phyloP scores from a whole-genome alignment of 2,888 invertebrate genomes.

The Drosophila sordidula region DNA sequence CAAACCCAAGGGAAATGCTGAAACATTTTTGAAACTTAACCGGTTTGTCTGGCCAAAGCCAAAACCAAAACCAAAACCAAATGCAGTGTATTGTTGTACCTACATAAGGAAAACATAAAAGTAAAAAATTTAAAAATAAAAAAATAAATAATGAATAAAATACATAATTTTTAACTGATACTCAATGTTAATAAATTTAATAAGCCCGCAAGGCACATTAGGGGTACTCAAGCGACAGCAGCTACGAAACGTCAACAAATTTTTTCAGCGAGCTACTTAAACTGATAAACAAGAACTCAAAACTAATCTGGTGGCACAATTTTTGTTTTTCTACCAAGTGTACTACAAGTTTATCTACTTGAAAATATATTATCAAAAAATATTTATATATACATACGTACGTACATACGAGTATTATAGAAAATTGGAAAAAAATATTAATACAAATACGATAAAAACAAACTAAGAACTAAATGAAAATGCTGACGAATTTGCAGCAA shows the following conservation, averaged over 20 bases:
- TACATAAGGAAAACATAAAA: conserved; percentile 41
- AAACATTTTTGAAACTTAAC: conserved; percentile 64
- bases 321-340: conserved; percentile 77
- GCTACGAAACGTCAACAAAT: conserved; percentile 71
- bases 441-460: conserved; percentile 14
- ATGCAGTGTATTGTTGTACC: conserved; percentile 68
- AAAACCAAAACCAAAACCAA: conserved; percentile 50
- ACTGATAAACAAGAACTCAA: conserved; percentile 60
- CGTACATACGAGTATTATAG: conserved; percentile 58
- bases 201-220: conserved; percentile 63
- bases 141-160: conserved; percentile 22
- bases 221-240: conserved; percentile 74
- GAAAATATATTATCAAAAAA: conserved; percentile 55
- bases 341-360: conserved; percentile 75
- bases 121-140: conserved; percentile 11
- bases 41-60: conserved; percentile 72
- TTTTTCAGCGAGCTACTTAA: conserved; percentile 65
- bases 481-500: conserved; percentile 33
- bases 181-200: conserved; percentile 50
- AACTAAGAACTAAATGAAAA: conserved; percentile 44
- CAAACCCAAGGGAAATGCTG: conserved; percentile 68
- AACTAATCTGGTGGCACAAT: conserved; percentile 79
- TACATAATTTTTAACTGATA: conserved; percentile 55
- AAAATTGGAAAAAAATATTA: conserved; percentile 27
- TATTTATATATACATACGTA: conserved; percentile 49